Evolutionary conservation across 2,888 invertebrate species (phyloP).

Genomic region (Gisinianus flammeolus): DNA sequence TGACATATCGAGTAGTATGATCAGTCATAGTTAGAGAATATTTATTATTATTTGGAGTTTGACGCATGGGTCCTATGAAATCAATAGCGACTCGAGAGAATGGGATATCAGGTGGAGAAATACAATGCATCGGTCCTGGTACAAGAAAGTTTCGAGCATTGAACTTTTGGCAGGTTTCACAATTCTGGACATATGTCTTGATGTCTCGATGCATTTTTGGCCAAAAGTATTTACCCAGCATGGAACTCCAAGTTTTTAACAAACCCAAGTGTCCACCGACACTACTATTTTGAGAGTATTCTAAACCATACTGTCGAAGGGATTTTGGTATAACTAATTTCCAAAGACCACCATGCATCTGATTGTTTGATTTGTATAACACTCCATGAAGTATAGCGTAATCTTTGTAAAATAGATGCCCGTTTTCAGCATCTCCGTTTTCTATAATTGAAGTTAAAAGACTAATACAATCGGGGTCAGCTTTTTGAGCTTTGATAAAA

Average conservation of each 20-base stretch:
- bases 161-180: conserved; percentile 17
- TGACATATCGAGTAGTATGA: conserved; percentile 9
- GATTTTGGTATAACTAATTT: conserved; percentile 24
- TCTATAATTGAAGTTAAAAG: not conserved
- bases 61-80: conserved; percentile 17
- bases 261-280: conserved; percentile 23
- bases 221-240: conserved; percentile 24
- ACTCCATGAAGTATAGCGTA: conserved; percentile 14
- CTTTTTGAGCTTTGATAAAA: not conserved
- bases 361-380: conserved; percentile 6
- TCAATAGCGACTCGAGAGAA: conserved; percentile 26
- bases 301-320: not conserved
- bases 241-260: not conserved
- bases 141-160: not conserved
- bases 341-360: not conserved
- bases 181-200: not conserved
- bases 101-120: not conserved
- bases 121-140: not conserved
- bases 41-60: not conserved
- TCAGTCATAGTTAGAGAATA: not conserved
- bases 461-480: not conserved
- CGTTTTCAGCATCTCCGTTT: not conserved
- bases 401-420: not conserved
- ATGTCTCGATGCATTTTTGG: not conserved
- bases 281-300: not conserved